Evolutionary conservation across 2,888 invertebrate species (phyloP).

Genomic region (Sinodicranocentrus sp.): DNA sequence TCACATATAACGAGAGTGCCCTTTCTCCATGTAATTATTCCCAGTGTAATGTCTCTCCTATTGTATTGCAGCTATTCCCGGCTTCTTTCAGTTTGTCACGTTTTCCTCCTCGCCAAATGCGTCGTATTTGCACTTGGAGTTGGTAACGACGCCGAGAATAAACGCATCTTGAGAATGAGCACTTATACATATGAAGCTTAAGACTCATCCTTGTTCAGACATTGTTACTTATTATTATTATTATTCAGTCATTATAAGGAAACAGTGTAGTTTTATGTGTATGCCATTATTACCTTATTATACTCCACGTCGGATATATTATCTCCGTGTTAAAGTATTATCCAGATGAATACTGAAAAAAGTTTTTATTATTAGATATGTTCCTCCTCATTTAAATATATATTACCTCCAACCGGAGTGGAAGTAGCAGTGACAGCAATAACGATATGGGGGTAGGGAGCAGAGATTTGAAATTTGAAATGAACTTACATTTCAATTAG

Average conservation of each 20-base stretch:
- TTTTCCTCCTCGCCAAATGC: too few species aligned
- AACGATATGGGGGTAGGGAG: neutral
- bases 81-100: constrained; percentile 8
- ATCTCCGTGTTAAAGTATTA: neutral
- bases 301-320: neutral
- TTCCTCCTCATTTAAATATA: neutral
- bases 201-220: neutral
- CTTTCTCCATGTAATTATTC: too few species aligned
- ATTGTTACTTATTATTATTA: neutral
- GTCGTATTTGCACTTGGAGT: too few species aligned
- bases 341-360: neutral
- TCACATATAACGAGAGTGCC: too few species aligned
- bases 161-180: too few species aligned
- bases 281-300: constrained; percentile 13
- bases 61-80: neutral
- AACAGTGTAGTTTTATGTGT: neutral
- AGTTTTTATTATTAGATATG: neutral
- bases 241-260: neutral
- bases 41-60: neutral
- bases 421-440: neutral
- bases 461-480: neutral
- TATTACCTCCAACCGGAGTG: neutral
- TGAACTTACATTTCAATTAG: constrained; percentile 54
- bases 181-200: neutral
- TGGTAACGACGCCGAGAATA: too few species aligned